Percentiles rank a stretch among this genome's conserved stretches.
Conservation (phyloP, 2,113 vertebrate species). For the Sterrhoptilus dennistouni region DNA sequence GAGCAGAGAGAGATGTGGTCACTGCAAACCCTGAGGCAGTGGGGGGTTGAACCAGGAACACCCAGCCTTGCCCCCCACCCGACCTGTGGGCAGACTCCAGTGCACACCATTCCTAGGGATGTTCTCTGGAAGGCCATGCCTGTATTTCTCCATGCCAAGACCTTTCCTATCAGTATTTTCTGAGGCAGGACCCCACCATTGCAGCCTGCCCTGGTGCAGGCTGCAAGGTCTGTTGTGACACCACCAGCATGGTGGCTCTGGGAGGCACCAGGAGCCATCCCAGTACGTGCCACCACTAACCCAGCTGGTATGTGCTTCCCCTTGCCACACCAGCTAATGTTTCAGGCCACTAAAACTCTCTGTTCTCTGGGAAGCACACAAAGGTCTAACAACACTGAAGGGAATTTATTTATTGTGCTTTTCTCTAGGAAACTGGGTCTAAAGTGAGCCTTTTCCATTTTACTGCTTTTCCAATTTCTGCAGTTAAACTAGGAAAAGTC, state of each 20-base stretch:
- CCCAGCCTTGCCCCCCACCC: not conserved
- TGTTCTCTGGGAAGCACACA: conserved; percentile 31
- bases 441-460: conserved; percentile 50
- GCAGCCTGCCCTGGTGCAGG: not conserved
- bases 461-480: conserved; percentile 69
- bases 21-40: not conserved
- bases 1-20: not conserved
- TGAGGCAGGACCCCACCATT: not conserved
- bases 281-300: not conserved
- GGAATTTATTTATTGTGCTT: conserved; percentile 61
- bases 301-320: not conserved
- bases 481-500: conserved; percentile 51
- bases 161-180: not conserved
- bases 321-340: conserved; percentile 3
- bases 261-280: not conserved
- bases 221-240: not conserved
- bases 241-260: not conserved
- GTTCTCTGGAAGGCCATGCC: not conserved
- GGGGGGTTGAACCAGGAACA: fast-evolving
- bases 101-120: not conserved
- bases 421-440: conserved; percentile 35
- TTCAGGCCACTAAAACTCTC: not conserved
- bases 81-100: fast-evolving
- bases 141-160: not conserved
- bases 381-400: conserved; percentile 12